phyloP scores from a whole-genome alignment of 2,113 vertebrate species.

The Acanthisitta chloris region DNA sequence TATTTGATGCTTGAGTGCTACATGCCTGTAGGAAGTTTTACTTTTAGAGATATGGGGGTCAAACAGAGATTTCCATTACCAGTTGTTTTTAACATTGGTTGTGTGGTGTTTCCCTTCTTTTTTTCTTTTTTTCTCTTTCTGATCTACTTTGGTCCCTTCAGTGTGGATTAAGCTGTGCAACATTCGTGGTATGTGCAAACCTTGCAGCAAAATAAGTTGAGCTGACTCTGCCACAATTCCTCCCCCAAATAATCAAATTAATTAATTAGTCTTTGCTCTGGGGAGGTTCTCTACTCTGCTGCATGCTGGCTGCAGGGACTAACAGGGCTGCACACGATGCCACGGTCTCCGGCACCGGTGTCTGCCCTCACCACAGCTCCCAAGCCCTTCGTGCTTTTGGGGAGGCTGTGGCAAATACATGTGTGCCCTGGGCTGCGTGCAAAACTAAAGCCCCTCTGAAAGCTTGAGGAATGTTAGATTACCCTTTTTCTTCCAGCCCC shows the following conservation, averaged over 20 bases:
- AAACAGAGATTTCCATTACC: not conserved
- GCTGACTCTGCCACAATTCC: not conserved
- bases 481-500: not conserved
- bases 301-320: not conserved
- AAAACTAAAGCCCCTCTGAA: not conserved
- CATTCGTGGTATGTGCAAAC: accelerated
- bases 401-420: not conserved
- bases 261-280: not conserved
- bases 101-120: not conserved
- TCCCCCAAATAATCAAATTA: not conserved
- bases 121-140: not conserved
- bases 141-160: not conserved
- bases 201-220: not conserved
- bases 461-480: not conserved
- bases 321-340: not conserved
- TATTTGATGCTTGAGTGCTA: not conserved
- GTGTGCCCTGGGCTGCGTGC: accelerated
- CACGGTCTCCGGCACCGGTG: accelerated
- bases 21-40: not conserved
- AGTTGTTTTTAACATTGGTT: not conserved
- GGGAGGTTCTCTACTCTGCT: not conserved
- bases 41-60: accelerated
- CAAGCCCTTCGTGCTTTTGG: not conserved
- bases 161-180: not conserved
- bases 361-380: not conserved